phyloP scores from a whole-genome alignment of 2,888 invertebrate genomes.

The Macrophya alboannulata region DNA sequence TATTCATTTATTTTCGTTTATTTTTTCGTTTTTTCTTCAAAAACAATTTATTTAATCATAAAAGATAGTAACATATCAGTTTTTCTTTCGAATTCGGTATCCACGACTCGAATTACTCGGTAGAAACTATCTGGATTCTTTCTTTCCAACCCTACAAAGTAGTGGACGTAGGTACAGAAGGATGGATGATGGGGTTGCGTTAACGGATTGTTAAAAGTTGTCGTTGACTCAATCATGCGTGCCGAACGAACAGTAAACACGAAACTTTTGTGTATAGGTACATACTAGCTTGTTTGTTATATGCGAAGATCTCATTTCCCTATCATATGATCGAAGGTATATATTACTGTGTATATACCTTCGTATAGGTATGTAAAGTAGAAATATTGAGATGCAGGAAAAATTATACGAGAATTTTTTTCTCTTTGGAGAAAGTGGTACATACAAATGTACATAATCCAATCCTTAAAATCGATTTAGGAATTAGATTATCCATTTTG shows the following conservation, averaged over 20 bases:
- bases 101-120: too few species aligned
- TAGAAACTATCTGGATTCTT: not conserved
- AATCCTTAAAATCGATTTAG: too few species aligned
- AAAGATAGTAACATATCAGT: not conserved
- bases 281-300: slow-evolving; percentile 21
- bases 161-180: not conserved
- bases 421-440: too few species aligned
- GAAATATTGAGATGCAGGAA: not conserved
- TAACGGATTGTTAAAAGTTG: slow-evolving; percentile 43
- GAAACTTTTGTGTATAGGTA: slow-evolving; percentile 36
- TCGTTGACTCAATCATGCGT: slow-evolving; percentile 34
- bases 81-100: not conserved
- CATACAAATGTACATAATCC: too few species aligned
- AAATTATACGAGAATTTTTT: too few species aligned
- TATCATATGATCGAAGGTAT: too few species aligned
- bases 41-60: not conserved
- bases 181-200: slow-evolving; percentile 4
- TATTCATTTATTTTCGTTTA: not conserved
- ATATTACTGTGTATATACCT: too few species aligned
- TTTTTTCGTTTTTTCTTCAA: not conserved
- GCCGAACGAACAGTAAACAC: slow-evolving; percentile 1
- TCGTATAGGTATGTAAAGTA: not conserved
- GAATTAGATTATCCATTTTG: too few species aligned
- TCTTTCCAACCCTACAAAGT: too few species aligned
- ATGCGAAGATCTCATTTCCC: slow-evolving; percentile 1